Evolutionary conservation across 2,888 invertebrate genomes (phyloP), one percentile per base, ranked within the genome.

Genomic region (Habroteleia sp.): DNA sequence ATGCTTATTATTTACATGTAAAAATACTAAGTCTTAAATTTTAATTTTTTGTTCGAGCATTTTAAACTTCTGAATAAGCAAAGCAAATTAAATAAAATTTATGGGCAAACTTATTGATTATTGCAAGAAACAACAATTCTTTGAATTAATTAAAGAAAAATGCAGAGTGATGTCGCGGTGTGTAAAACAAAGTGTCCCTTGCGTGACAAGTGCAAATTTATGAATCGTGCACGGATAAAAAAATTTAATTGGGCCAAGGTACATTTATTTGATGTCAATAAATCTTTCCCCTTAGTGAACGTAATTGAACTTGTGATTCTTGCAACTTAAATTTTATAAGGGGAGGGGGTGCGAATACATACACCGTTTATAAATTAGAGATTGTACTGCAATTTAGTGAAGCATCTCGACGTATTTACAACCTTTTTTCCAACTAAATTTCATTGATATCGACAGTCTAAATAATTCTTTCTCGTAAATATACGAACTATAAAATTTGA

Each of bases 211-310:
- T 69, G 60, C 50, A 58, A 69, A 58, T 60, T 50, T 60, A 60
- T 69, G 58, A 58, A 58, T 60, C 60, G 42, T 16, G 41, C 41
- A 14, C 10, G 60, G 23, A 58, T 48, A 58, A 69, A 60, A 31
- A 58, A 60, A 50, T 31, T 58, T 50, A 69, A 60, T 60, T 60
- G 29, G 68, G 68, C 52, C 69, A 71, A 62, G 69, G 69, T 54
- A 54, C 46, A 54, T 71, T 71, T 62, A 71, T 71, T 71, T 71
- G 62, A 71, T 46, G 69, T 46, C 69, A 71, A 71, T 71, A 71
- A 62, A 71, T 71, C 69, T 60, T 62, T 62, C 62, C 69, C 52
- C 52, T 52, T 48, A 39, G 29, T 29, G 8, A 52, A 42, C 33
- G 58, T 48, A 48, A 56, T 58, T 60, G 44, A 60, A 60, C 44